Evolutionary conservation across 2,113 vertebrate genomes (phyloP).

Genomic region (Saguinus midas): DNA sequence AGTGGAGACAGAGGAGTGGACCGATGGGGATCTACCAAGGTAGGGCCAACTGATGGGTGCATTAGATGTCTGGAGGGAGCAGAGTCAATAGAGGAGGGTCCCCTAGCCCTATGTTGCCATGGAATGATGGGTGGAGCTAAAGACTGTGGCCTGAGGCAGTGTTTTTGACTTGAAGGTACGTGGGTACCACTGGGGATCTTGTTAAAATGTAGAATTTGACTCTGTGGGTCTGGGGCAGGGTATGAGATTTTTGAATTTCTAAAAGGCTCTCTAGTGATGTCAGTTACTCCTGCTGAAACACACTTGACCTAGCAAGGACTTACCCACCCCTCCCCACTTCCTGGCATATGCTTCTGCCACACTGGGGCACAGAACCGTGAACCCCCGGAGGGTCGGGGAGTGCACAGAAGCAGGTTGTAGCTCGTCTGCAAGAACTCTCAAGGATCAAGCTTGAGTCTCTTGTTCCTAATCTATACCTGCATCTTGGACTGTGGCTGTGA

Average conservation of each 20-base stretch:
- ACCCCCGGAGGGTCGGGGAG: not conserved
- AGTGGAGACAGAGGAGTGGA: not conserved
- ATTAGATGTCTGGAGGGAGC: not conserved
- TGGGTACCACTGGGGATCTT: not conserved
- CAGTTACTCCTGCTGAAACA: not conserved
- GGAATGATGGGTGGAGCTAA: too few relatives aligned
- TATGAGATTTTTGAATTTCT: not conserved
- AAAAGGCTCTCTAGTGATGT: not conserved
- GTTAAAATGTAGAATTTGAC: not conserved
- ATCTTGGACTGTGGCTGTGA: not conserved
- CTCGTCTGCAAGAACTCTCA: not conserved
- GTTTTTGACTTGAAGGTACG: not conserved
- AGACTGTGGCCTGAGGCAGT: not conserved
- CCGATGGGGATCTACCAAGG: not conserved
- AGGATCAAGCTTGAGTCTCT: not conserved
- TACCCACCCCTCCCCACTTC: too few relatives aligned
- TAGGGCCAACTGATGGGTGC: not conserved
- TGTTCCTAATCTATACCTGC: accelerated
- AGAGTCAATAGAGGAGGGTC: not conserved
- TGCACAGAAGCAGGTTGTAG: not conserved
- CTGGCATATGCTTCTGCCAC: too few relatives aligned
- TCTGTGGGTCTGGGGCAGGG: not conserved
- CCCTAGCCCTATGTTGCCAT: not conserved
- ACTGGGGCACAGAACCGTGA: not conserved
- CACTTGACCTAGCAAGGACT: not conserved